phyloP scores from a whole-genome alignment of 1,140 invertebrate species.

The Dreissena rostriformis region DNA sequence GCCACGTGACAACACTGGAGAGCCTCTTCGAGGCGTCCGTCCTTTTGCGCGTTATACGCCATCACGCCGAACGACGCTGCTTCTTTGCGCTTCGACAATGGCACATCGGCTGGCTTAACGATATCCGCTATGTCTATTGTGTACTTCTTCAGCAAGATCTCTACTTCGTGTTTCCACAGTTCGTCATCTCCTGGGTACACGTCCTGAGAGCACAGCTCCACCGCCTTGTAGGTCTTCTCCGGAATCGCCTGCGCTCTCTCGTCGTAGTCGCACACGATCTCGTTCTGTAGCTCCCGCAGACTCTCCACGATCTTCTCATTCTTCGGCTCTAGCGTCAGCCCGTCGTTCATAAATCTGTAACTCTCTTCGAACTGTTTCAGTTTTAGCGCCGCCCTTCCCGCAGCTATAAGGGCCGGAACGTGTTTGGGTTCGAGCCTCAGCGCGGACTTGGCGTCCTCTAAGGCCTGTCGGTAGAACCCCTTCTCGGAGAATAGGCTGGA shows the following conservation, averaged over 20 bases:
- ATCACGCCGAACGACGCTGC: slow-evolving; percentile 60
- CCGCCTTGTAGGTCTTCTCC: slow-evolving; percentile 70
- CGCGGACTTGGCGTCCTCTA: slow-evolving; percentile 60
- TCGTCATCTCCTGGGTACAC: slow-evolving; percentile 75
- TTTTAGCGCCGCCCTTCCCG: slow-evolving; percentile 57
- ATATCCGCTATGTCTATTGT: slow-evolving; percentile 59
- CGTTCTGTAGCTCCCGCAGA: slow-evolving; percentile 63
- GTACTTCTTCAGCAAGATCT: slow-evolving; percentile 73
- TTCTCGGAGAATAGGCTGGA: slow-evolving; percentile 1
- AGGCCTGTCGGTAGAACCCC: slow-evolving; percentile 25
- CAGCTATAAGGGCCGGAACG: slow-evolving; percentile 50
- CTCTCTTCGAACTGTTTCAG: slow-evolving; percentile 59
- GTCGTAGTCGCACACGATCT: slow-evolving; percentile 65
- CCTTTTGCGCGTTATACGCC: slow-evolving; percentile 56
- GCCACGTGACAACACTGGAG: slow-evolving; percentile 62
- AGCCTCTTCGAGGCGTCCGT: slow-evolving; percentile 57
- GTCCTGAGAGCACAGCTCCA: slow-evolving; percentile 73
- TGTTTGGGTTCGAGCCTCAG: slow-evolving; percentile 38
- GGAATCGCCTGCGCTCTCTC: slow-evolving; percentile 30
- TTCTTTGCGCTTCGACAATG: slow-evolving; percentile 48
- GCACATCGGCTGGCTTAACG: slow-evolving; percentile 5
- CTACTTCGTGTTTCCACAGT: slow-evolving; percentile 69
- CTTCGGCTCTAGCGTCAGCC: slow-evolving; percentile 63
- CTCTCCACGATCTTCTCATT: slow-evolving; percentile 60
- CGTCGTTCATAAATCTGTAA: slow-evolving; percentile 63